Base-by-base conservation (phyloP, 2,797 vertebrate species). In the Todus mexicanus region DNA sequence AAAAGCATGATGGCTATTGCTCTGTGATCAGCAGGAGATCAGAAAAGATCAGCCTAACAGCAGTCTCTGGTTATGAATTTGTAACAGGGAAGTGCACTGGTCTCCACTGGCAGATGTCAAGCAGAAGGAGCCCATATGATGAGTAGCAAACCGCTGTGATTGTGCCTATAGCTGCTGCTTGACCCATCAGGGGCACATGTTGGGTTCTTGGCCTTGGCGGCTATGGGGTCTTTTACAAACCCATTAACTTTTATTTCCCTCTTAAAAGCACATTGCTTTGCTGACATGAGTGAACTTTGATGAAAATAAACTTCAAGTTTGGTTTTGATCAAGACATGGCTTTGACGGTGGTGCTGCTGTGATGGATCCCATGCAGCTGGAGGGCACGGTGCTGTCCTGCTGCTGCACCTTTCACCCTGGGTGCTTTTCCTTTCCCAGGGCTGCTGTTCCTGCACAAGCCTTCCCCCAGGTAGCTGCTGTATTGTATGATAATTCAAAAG, bases 371-470 rank as follows among this genome's bases (percentile, higher is more conserved):
- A 0, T 15, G 70, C n/a, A 26, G 64, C 64, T 42, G 56, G 26
- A 37, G 15, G 61, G 47, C 53, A 4, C 0, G 0, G 38, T 6
- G 15, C 53, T 79, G 68, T 50, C 20, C 51, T 10, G 25, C 51
- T 50, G 42, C 37, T 48, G 54, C 45, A 19, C 33, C 8, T 0
- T 20, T 61, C 21, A 8, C n/a, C 45, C 19, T 8, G 9, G 15
- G 14, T 5, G 15, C 40, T 54, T 53, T 51, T 31, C 40, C 25
- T 51, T 40, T 29, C 53, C 18, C 47, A 12, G 37, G 23, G 43
- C 54, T 27, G 29, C 10, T 61, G 10, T 3, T 84, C 38, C 74
- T 84, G 47, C 50, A 59, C 15, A 31, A 75, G 26, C 31, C 51
- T 77, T 73, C 23, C 22, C 3, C 22, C 10, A 20, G 0, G 47